Evolutionary conservation across 1,140 invertebrate genomes (phyloP), one percentile per base, ranked within the genome.

Genomic region (Conus ventricosus): DNA sequence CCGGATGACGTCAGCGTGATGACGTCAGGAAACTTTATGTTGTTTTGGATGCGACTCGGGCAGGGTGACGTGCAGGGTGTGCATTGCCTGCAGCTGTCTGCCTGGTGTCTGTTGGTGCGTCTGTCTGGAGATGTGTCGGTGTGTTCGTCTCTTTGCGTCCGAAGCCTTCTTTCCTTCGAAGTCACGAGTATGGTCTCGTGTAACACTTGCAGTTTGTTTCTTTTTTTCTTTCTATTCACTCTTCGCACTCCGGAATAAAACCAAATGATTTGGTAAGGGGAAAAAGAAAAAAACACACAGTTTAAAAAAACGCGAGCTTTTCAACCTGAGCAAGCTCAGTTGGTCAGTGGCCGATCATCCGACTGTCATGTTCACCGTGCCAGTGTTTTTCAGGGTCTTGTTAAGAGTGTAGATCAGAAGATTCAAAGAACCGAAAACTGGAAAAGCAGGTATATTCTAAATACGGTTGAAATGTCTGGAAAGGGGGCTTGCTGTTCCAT

Each of bases 121-220:
- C 80, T 81, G 80, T 81, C 80, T 81, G 80, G 54, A 7, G 27
- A 51, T 54, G 8, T 23, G 80, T 81, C 20, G 10, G 80, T 23
- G 27, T 17, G 80, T 81, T 51, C 80, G 51, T 54, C 27, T 15
- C 13, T 51, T 10, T 54, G 27, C 51, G 51, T 81, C 80, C 39
- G 39, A 23, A 53, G 80, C 76, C 39, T 78, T 25, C 27, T 17
- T 13, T 81, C 80, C 39, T 51, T 20, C 54, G 39, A 54, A 81
- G 51, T 23, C 20, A 23, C 80, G 80, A 81, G 80, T 51, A 81
- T 54, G 80, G 51, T 81, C 80, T 81, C 80, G 80, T 54, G 17
- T 54, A 81, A 81, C 80, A 81, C 80, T 81, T 81, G 80, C 80
- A 81, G 80, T 81, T 81, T 23, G 23, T 23, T 20, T 71, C 13